Evolutionary conservation across 2,113 vertebrate species (phyloP), one percentile per base, ranked within the genome.

Genomic region (Ctenomys sociabilis): DNA sequence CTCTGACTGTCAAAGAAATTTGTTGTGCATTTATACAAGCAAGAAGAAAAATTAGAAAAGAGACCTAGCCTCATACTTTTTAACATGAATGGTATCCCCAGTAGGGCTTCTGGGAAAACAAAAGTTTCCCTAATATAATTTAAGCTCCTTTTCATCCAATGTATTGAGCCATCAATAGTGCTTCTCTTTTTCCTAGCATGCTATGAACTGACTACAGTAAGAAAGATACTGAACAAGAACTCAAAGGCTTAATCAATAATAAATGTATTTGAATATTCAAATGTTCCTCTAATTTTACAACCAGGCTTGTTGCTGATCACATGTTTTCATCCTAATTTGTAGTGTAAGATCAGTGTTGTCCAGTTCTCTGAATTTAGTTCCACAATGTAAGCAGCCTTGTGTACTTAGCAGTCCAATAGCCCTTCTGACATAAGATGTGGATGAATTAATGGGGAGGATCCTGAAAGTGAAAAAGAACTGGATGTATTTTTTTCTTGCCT

Each of bases 21-120:
- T 96, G 96, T 80, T 94, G 96, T 92, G 93, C 63, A 93, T 97
- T 97, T 97, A 97, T 92, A 95, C 96, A 92, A 95, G 93, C 77
- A 88, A 88, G 95, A 92, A 96, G 95, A 97, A 97, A 97, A 97
- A 97, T 97, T 95, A 97, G 93, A 90, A 97, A 91, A 88, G 59
- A 94, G 93, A 86, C 93, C 70, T 85, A 86, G 22, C 17, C 72
- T 94, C 78, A 92, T 85, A 84, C 81, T 96, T 98, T 96, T 94
- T 94, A 97, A 95, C 95, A 88, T 90, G 92, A 97, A 85, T 57
- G 78, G 45, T 91, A 88, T 86, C 72, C 95, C 92, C 95, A 81
- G 61, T 22, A 94, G 96, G 77, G 21, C 82, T 92, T 83, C 93
- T 88, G 57, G 90, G 49, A 68, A 97, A 97, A 96, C 92, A 96